A percentile compares a stretch with the other conserved stretches of the same genome.
Conservation (phyloP, 2,888 invertebrate species). For the Scaptomyza cyrtandrae region DNA sequence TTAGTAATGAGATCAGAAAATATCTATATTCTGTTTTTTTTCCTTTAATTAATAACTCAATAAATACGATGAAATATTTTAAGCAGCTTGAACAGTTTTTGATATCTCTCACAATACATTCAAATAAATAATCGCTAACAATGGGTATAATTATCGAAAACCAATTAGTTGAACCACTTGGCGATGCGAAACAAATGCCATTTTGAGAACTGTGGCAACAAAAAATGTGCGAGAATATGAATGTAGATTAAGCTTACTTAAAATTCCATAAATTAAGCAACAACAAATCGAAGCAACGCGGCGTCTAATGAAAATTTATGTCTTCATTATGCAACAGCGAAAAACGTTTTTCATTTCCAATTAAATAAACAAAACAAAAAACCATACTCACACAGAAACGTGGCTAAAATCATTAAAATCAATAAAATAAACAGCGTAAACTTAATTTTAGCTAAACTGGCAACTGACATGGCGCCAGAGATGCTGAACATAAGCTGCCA, state of each 20-base stretch:
- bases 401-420: slow-evolving; percentile 76
- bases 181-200: slow-evolving; percentile 33
- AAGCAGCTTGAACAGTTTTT: not conserved
- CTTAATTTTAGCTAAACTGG: slow-evolving; percentile 26
- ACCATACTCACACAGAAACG: slow-evolving; percentile 46
- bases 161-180: slow-evolving; percentile 45
- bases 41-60: too few relatives aligned
- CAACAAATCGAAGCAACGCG: slow-evolving; percentile 39
- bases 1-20: too few relatives aligned
- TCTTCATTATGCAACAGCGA: slow-evolving; percentile 66
- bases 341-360: slow-evolving; percentile 61
- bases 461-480: slow-evolving; percentile 62
- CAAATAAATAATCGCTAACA: slow-evolving; percentile 41
- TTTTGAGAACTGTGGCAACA: slow-evolving; percentile 36
- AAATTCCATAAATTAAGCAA: slow-evolving; percentile 74
- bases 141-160: slow-evolving; percentile 46
- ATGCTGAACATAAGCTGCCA: slow-evolving; percentile 39
- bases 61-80: too few relatives aligned
- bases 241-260: slow-evolving; percentile 57
- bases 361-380: slow-evolving; percentile 60
- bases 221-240: slow-evolving; percentile 33
- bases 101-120: not conserved
- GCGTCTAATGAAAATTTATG: slow-evolving; percentile 72
- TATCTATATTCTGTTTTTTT: too few relatives aligned
- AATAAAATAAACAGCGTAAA: slow-evolving; percentile 73